Evolutionary conservation across 2,888 invertebrate genomes (phyloP).

Genomic region (Bruchidius siliquastri): DNA sequence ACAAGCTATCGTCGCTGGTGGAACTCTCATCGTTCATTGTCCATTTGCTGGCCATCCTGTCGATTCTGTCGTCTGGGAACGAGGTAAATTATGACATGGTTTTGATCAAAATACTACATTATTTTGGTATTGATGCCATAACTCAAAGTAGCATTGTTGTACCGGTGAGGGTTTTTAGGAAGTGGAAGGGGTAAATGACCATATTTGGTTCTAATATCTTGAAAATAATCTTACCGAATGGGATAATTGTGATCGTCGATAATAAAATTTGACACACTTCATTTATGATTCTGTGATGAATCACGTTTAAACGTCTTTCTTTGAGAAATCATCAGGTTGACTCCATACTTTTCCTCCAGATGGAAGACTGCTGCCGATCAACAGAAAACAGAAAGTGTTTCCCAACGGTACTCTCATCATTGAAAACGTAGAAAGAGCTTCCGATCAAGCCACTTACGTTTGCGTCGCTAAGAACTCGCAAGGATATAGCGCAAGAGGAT

Average conservation of each 20-base stretch:
- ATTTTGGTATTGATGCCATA: too few species aligned
- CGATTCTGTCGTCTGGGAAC: conserved; percentile 91
- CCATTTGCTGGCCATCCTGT: conserved; percentile 95
- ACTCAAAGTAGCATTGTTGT: too few species aligned
- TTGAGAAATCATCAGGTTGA: too few species aligned
- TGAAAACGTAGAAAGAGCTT: conserved; percentile 85
- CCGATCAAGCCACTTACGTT: conserved; percentile 91
- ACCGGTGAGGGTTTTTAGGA: too few species aligned
- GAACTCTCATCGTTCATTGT: conserved; percentile 83
- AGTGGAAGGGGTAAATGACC: too few species aligned
- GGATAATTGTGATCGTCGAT: too few species aligned
- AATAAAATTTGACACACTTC: too few species aligned
- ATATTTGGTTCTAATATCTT: too few species aligned
- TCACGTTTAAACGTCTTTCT: too few species aligned
- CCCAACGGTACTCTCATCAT: conserved; percentile 91
- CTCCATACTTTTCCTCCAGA: conserved; percentile 54
- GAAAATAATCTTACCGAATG: too few species aligned
- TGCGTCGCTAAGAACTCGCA: conserved; percentile 91
- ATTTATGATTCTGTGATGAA: too few species aligned
- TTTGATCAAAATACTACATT: too few species aligned
- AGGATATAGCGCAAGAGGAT: conserved; percentile 82
- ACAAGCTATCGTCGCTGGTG: conserved; percentile 87
- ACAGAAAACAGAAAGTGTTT: conserved; percentile 90
- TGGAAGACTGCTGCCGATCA: conserved; percentile 82
- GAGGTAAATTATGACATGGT: conserved; percentile 68